Conservation (phyloP, 2,113 vertebrate species). For the Capreolus pygargus region DNA sequence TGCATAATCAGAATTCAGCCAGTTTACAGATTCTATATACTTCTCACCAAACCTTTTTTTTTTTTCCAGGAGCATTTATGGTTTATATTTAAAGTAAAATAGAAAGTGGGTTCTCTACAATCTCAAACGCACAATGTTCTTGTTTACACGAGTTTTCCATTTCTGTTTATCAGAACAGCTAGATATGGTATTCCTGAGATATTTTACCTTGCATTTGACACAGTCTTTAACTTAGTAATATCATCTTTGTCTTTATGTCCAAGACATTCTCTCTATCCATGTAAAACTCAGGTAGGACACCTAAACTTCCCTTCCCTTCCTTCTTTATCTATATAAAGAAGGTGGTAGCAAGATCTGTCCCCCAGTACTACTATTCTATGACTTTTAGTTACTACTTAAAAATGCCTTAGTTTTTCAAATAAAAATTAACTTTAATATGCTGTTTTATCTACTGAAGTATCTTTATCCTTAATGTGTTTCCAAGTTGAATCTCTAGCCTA, state of each 20-base stretch:
- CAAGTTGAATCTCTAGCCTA: constrained; percentile 1
- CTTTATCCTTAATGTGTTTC: not conserved
- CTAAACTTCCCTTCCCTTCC: not conserved
- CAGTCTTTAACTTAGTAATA: not conserved
- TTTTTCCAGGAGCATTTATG: not conserved
- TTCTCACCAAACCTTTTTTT: not conserved
- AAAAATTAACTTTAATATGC: not conserved
- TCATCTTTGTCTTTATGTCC: not conserved
- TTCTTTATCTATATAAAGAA: not conserved
- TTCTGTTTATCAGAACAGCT: not conserved
- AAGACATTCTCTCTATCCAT: not conserved
- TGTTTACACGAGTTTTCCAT: not conserved
- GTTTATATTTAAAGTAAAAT: not conserved
- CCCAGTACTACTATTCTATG: not conserved
- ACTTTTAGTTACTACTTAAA: not conserved
- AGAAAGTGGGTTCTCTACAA: not conserved
- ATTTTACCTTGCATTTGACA: not conserved
- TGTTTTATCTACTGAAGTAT: not conserved
- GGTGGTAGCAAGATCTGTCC: not conserved
- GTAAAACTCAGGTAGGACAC: not conserved
- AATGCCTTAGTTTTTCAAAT: not conserved
- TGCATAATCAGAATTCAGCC: not conserved
- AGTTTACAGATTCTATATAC: not conserved
- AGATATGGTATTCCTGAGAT: not conserved
- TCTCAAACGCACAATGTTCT: not conserved